These are phyloP conservation scores for Rosalia funebris DNA, from an alignment of 2,888 invertebrate species.

Conservation along the genomic window DNA sequence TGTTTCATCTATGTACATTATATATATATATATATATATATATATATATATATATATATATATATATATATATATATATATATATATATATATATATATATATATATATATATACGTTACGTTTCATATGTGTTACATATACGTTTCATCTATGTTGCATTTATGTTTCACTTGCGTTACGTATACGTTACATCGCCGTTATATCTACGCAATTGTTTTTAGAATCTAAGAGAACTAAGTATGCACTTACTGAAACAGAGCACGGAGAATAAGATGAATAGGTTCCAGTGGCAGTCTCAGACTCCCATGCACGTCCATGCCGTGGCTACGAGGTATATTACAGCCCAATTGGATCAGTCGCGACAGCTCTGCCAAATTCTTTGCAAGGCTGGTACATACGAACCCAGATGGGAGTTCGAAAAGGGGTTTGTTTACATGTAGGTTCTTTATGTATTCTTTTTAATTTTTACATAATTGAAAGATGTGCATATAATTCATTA, in stretches of 20 bases:
- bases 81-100: too few relatives aligned
- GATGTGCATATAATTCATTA: too few relatives aligned
- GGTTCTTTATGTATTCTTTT: conserved; percentile 46
- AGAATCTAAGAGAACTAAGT: conserved; percentile 87
- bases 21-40: too few relatives aligned
- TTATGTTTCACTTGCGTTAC: too few relatives aligned
- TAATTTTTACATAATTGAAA: too few relatives aligned
- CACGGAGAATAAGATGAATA: conserved; percentile 64
- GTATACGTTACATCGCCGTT: too few relatives aligned
- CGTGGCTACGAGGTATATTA: conserved; percentile 82
- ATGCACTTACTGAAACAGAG: conserved; percentile 81
- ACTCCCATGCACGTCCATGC: conserved; percentile 81
- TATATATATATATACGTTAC: too few relatives aligned
- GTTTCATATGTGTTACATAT: too few relatives aligned
- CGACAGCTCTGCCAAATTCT: conserved; percentile 80
- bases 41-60: too few relatives aligned
- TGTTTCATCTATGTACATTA: too few relatives aligned
- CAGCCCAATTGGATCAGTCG: conserved; percentile 83
- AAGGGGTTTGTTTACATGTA: conserved; percentile 85
- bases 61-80: too few relatives aligned
- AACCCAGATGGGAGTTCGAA: conserved; percentile 75
- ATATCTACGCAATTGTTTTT: conserved; percentile 32
- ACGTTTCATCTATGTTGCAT: too few relatives aligned
- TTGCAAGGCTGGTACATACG: conserved; percentile 75
- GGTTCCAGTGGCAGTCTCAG: conserved; percentile 66